Base-by-base conservation (phyloP, 2,888 invertebrate species). In the Harpalus rubripes region DNA sequence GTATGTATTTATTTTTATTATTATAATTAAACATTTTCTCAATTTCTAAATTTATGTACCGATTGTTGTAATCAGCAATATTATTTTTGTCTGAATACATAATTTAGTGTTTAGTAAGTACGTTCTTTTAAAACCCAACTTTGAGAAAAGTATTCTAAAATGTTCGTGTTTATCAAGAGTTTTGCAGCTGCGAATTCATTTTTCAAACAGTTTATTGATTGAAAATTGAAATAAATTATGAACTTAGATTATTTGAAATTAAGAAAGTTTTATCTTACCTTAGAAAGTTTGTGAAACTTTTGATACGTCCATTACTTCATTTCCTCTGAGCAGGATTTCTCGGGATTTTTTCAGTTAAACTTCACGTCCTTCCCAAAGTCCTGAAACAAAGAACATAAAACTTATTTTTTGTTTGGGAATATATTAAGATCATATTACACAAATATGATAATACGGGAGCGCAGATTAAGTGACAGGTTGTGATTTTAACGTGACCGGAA, bases 171-270 rank as follows among this genome's bases (percentile, higher is more conserved):
- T 59, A 59, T 16, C 59, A 16, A 16, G 10, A 59, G 16, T 59
- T 15, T 59, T 15, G 59, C 15, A 59, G 7, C n/a, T 15, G 16
- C 7, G n/a, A 59, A 59, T 59, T 16, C 59, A 59, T 59, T 59
- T 15, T 15, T 15, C 59, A 59, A 59, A 59, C 59, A 16, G 15
- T 63, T 63, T 63, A 63, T 26, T 63, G 26, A 26, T 63, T 63
- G 22, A 63, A 63, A 26, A 63, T 63, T 63, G 63, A 63, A 26
- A 63, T 22, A 63, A 63, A 63, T 26, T 26, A 63, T 63, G 63
- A 63, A 63, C 26, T 63, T 63, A 63, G 63, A 63, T 63, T 63
- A 63, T 26, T 63, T 63, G 63, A 63, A 63, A 63, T 63, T 63
- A 18, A 63, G 63, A 63, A 63, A 63, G 63, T 63, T 63, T 63